Percentiles rank a stretch among this genome's conserved stretches.
Evolutionary conservation across 2,888 invertebrate species (phyloP).

Genomic region (Leptopilina drosophilae): DNA sequence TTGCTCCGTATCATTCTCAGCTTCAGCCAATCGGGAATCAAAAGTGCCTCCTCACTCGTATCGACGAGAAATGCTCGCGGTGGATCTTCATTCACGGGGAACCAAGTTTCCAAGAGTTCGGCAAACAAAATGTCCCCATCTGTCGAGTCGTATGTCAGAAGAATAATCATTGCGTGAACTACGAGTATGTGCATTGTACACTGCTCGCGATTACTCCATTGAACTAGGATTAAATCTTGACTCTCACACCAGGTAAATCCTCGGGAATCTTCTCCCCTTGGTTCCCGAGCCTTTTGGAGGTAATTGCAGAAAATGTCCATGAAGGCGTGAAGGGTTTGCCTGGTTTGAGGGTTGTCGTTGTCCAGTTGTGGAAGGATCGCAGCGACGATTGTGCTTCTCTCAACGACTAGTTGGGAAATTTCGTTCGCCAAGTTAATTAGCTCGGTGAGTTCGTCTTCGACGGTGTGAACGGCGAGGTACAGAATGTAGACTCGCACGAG

Average conservation of each 20-base stretch:
- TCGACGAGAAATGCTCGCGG: constrained; percentile 89
- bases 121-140: constrained; percentile 77
- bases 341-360: constrained; percentile 71
- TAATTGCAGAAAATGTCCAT: constrained; percentile 87
- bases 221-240: constrained; percentile 87
- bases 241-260: constrained; percentile 82
- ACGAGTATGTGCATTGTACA: constrained; percentile 88
- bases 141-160: constrained; percentile 85
- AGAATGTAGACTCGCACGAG: constrained; percentile 90
- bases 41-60: constrained; percentile 88
- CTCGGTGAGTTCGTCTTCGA: constrained; percentile 82
- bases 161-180: constrained; percentile 90
- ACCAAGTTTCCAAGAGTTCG: constrained; percentile 90
- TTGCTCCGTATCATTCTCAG: constrained; percentile 91
- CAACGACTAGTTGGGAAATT: constrained; percentile 93
- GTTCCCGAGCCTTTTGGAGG: constrained; percentile 84
- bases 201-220: constrained; percentile 87
- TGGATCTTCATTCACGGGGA: constrained; percentile 84
- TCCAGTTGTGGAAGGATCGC: constrained; percentile 85
- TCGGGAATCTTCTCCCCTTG: constrained; percentile 78
- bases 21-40: constrained; percentile 96
- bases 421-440: constrained; percentile 86
- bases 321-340: constrained; percentile 84
- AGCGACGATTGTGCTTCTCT: constrained; percentile 90
- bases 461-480: constrained; percentile 88